Base-by-base conservation (phyloP, 1,140 invertebrate genomes). In the Acromyrmex echinatior region DNA sequence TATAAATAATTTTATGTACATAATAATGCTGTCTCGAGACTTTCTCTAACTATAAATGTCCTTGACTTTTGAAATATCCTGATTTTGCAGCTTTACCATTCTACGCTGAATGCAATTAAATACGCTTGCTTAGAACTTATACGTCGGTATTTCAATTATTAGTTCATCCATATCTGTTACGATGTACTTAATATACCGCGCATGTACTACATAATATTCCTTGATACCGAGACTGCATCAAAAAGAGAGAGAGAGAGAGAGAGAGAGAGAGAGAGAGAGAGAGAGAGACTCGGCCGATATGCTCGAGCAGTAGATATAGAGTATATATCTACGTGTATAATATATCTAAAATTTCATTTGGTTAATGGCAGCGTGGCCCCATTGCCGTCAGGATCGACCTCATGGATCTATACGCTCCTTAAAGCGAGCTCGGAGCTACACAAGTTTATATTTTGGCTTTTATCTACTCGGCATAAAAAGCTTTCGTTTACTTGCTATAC, bases 291-390 rank as follows among this genome's bases (percentile, higher is more conserved):
- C 49, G 21, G 31, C 63, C 49, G 31, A 81, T 81, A 81, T 74
- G 31, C 45, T 51, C n/a, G 2, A n/a, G 66, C 14, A 25, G 28
- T 31, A 31, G 28, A 66, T 35, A 53, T 51, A 66, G 45, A 66
- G 62, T 28, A 31, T 31, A 14, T 35, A 1, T 74, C 73, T 31
- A 51, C 25, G 28, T 18, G 39, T 82, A 74, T 82, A 85, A 79
- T 85, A 85, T 90, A 77, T 89, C 88, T 77, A 73, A 79, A 76
- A 90, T 92, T 92, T 92, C 91, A 92, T 92, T 92, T 90, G 62
- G 90, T 87, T 92, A 92, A 92, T 92, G 92, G 84, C 70, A 84
- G 51, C 53, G 35, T 39, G 9, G 35, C 82, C 60, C 45, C 62
- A 76, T 73, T 76, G 79, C 86, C 73, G 25, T n/a, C 53, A n/a